Base-by-base conservation (phyloP, 2,888 invertebrate species). In the Torymus auratus region DNA sequence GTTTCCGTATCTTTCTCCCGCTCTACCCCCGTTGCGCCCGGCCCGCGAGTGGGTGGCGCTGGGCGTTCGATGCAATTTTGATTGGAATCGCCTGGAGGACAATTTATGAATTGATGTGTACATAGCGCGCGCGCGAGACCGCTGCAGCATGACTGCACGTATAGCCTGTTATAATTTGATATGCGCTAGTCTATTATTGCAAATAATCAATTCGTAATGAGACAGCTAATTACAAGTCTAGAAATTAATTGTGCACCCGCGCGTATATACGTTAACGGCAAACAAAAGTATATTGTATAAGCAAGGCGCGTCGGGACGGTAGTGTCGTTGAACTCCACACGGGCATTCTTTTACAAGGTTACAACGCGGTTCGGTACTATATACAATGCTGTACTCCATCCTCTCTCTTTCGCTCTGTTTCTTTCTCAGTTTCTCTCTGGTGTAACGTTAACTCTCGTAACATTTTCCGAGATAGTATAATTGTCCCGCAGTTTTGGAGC, bases 51-150 rank as follows among this genome's bases (percentile, higher is more conserved):
- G 28, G 28, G 28, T 28, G 14, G 17, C 2, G 14, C 23, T 23
- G 13, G 61, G 13, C 4, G 28, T 28, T 28, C 53, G 58, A 52
- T 72, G 67, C 68, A 67, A 72, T 76, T 81, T 77, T 81, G 68
- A 76, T 77, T 72, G 58, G 41, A 68, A 64, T 77, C 14, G 72
- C 69, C 75, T 64, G 53, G 60, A 78, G 68, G 65, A 73, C 62
- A 81, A 81, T 77, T 78, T 73, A 78, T 78, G 73, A 81, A 64
- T 78, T 73, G 65, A 81, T 60, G 69, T 55, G 41, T 53, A 71
- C 28, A 28, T 28, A 28, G 28, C 28, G 28, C 3, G 28, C 2
- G 28, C 28, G 28, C 28, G 28, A 2, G 28, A 7, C 7, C 28
- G 28, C 28, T 3, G 28, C 28, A 28, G 7, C 3, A 28, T 28